A percentile compares a stretch with the other conserved stretches of the same genome.
phyloP scores from a whole-genome alignment of 2,888 invertebrate genomes.

The Clostera curtula region DNA sequence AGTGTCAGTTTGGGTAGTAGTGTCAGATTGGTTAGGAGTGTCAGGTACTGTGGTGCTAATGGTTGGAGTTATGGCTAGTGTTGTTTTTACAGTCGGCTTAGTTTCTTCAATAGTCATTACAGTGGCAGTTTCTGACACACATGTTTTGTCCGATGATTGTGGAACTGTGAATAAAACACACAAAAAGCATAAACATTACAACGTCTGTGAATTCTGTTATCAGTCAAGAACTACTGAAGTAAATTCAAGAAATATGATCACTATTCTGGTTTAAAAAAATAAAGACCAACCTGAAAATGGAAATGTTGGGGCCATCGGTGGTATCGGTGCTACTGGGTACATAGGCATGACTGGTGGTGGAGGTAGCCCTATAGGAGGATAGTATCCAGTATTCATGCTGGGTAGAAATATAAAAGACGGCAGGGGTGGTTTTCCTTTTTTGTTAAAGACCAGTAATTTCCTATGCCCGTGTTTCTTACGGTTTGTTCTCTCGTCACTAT shows the following conservation, averaged over 20 bases:
- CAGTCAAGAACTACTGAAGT: too few species aligned
- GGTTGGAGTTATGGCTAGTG: slow-evolving; percentile 1
- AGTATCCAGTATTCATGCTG: slow-evolving; percentile 52
- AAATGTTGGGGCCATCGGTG: slow-evolving; percentile 19
- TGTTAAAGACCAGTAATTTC: slow-evolving; percentile 52
- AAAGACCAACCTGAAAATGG: slow-evolving; percentile 28
- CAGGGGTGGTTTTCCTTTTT: slow-evolving; percentile 47
- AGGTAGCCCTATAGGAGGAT: slow-evolving; percentile 55
- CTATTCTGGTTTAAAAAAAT: not conserved
- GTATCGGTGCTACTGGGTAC: slow-evolving; percentile 57
- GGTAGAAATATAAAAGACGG: slow-evolving; percentile 64
- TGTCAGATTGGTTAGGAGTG: too few species aligned
- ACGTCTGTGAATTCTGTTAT: too few species aligned
- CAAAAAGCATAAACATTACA: too few species aligned
- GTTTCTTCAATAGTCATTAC: not conserved
- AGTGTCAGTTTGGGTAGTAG: slow-evolving; percentile 1
- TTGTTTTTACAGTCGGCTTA: slow-evolving; percentile 5
- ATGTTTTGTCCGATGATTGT: too few species aligned
- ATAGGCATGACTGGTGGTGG: slow-evolving; percentile 51
- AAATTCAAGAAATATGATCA: not conserved
- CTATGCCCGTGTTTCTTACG: slow-evolving; percentile 47
- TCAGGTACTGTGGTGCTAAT: too few species aligned
- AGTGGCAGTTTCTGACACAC: not conserved
- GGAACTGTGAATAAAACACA: too few species aligned
- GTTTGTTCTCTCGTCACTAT: slow-evolving; percentile 4